phyloP scores from a whole-genome alignment of 2,113 vertebrate species.

The Cepphus grylle region DNA sequence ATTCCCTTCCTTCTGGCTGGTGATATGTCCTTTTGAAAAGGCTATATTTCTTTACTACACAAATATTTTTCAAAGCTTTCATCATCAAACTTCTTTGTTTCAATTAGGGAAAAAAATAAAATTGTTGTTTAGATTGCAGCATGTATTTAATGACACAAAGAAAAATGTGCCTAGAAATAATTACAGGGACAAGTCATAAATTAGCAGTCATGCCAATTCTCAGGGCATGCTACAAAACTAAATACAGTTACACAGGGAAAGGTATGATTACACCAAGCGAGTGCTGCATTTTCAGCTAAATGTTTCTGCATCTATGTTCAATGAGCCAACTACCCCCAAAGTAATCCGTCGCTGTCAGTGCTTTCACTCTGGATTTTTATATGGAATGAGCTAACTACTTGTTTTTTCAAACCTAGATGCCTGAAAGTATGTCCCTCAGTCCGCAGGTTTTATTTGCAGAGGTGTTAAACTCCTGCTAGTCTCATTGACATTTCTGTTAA shows the following conservation, averaged over 20 bases:
- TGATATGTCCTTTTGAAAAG: background rate
- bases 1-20: background rate
- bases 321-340: background rate
- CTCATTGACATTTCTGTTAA: background rate
- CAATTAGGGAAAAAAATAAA: background rate
- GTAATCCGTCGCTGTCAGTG: background rate
- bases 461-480: background rate
- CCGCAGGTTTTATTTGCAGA: background rate
- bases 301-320: background rate
- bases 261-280: background rate
- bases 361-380: background rate
- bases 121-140: background rate
- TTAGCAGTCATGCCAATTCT: background rate
- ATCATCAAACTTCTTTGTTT: background rate
- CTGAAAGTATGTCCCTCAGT: background rate
- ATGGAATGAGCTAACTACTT: background rate
- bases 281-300: constrained; percentile 4
- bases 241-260: background rate
- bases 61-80: constrained; percentile 17
- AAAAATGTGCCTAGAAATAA: constrained; percentile 31
- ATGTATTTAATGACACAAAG: constrained; percentile 24
- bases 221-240: background rate
- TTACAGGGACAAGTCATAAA: constrained; percentile 1
- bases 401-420: background rate
- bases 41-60: background rate